Percentiles rank a stretch among this genome's conserved stretches.
Evolutionary conservation across 2,888 invertebrate species (phyloP).

Genomic region (Spatulosminthurus flaviceps): DNA sequence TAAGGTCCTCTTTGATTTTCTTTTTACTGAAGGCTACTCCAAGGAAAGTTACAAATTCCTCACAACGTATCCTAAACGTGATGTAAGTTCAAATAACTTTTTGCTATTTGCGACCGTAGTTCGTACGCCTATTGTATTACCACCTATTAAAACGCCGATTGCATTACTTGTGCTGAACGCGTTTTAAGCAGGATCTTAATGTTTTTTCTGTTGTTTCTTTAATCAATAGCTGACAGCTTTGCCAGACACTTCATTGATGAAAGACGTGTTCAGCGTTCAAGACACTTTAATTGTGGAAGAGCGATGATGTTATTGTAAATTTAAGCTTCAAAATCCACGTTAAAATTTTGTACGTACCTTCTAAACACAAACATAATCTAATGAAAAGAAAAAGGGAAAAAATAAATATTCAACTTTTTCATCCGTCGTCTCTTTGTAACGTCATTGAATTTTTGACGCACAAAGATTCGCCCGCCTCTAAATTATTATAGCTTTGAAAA

Average conservation of each 20-base stretch:
- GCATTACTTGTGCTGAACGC: too few relatives aligned
- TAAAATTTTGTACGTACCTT: constrained; percentile 35
- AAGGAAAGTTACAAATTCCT: constrained; percentile 61
- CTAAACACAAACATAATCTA: not conserved
- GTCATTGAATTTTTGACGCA: not conserved
- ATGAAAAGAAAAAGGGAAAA: constrained; percentile 18
- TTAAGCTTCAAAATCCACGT: constrained; percentile 15
- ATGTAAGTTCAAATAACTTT: constrained; percentile 56
- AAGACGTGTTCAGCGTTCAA: constrained; percentile 61
- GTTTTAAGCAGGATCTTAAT: too few relatives aligned
- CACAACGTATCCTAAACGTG: constrained; percentile 63
- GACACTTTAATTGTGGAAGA: constrained; percentile 63
- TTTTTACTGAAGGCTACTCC: constrained; percentile 61
- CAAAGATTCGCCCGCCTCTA: not conserved
- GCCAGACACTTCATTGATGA: constrained; percentile 56
- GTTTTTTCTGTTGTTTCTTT: constrained; percentile 15
- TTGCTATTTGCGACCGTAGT: not conserved
- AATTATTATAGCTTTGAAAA: not conserved
- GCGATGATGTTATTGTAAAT: constrained; percentile 57
- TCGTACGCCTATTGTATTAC: too few relatives aligned
- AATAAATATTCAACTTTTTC: constrained; percentile 15
- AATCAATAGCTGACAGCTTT: constrained; percentile 55
- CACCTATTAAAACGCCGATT: too few relatives aligned
- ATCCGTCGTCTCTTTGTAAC: constrained; percentile 19
- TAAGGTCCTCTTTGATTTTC: constrained; percentile 61